Base-by-base conservation (phyloP, 2,888 invertebrate genomes). In the Eudemis profundana region DNA sequence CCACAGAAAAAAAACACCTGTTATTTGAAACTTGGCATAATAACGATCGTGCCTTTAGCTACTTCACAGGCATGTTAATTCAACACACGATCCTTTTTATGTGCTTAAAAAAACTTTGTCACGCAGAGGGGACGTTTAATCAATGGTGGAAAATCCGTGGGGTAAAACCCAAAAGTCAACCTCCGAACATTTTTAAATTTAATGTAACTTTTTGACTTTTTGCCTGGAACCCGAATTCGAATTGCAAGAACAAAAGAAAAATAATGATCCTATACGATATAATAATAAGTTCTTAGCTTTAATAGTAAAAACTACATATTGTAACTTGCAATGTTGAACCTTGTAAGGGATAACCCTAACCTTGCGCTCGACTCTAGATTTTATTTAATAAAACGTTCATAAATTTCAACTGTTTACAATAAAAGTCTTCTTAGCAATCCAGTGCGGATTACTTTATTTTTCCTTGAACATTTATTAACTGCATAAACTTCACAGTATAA, bases 261-360 rank as follows among this genome's bases (percentile, higher is more conserved):
- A n/a, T n/a, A n/a, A n/a, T n/a, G n/a, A n/a, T n/a, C n/a, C n/a
- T n/a, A n/a, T n/a, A n/a, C n/a, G n/a, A n/a, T n/a, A n/a, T n/a
- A n/a, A n/a, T n/a, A n/a, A n/a, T n/a, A n/a, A n/a, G n/a, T n/a
- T n/a, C n/a, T n/a, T n/a, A n/a, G n/a, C n/a, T n/a, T n/a, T n/a
- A n/a, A n/a, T n/a, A 27, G 27, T 27, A 27, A 0, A 0, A 27
- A 27, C 27, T 27, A 7, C 27, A 27, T 5, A 27, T 27, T 5
- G 27, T 27, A 7, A 19, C 21, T 14, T 27, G 2, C 7, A 21
- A 27, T 8, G 27, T 29, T 29, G 10, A 3, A 33, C 33, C 33
- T 33, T 33, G 33, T 33, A 1, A 19, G 56, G 62, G 62, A 56
- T 56, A 49, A n/a, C 49, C 62, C 62, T 33, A 49, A 33, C 62